Evolutionary conservation across 2,888 invertebrate genomes (phyloP).

Genomic region (Dyspetes luteomarginatus): DNA sequence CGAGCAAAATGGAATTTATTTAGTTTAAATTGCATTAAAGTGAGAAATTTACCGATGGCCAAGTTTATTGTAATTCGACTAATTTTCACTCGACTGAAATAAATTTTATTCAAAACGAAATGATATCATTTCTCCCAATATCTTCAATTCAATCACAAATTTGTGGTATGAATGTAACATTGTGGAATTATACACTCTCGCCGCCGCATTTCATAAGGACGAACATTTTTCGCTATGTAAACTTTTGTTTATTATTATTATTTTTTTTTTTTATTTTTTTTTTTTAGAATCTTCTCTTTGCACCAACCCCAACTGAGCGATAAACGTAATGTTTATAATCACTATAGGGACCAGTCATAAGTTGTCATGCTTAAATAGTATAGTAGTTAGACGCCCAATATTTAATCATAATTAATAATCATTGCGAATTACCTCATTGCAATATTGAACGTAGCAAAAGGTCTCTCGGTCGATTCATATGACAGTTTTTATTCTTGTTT

Average conservation of each 20-base stretch:
- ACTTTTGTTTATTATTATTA: conserved; percentile 17
- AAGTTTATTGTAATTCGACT: not conserved
- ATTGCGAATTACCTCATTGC: conserved; percentile 67
- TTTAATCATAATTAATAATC: conserved; percentile 62
- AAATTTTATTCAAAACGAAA: not conserved
- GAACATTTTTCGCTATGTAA: conserved; percentile 11
- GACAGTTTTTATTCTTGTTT: conserved; percentile 77
- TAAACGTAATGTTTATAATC: conserved; percentile 76
- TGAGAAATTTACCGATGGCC: not conserved
- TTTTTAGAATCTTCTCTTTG: conserved; percentile 24
- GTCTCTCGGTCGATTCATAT: conserved; percentile 61
- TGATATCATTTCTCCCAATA: not conserved
- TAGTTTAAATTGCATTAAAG: not conserved
- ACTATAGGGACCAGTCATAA: conserved; percentile 80
- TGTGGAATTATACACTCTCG: not conserved
- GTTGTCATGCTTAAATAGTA: conserved; percentile 79
- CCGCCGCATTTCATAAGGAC: not conserved
- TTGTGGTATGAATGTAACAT: not conserved
- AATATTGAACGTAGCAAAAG: conserved; percentile 61
- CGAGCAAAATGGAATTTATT: not conserved
- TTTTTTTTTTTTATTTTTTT: conserved; percentile 37
- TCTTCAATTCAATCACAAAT: not conserved
- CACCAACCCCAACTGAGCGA: conserved; percentile 73
- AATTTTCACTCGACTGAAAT: not conserved
- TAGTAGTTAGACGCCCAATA: conserved; percentile 78